A percentile compares a stretch with the other conserved stretches of the same genome.
Evolutionary conservation across 2,113 vertebrate genomes (phyloP).

Genomic region (Cynocephalus volans): DNA sequence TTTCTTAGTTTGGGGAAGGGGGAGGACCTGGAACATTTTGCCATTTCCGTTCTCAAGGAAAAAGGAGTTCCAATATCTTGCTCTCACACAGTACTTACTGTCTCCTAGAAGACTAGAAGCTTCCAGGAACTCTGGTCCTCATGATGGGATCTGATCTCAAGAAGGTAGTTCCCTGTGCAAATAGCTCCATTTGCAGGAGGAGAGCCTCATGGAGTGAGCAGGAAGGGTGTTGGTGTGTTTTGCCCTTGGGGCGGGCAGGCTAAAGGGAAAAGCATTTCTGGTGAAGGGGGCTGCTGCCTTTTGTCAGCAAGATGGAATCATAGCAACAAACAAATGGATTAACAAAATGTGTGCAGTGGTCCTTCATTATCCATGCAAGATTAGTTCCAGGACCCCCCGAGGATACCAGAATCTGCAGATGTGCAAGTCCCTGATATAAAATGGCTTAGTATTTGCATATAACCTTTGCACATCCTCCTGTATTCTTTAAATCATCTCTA

Average conservation of each 20-base stretch:
- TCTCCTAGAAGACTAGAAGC: conserved; percentile 38
- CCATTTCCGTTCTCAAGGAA: conserved; percentile 9
- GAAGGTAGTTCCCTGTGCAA: background rate
- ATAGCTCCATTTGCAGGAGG: no score
- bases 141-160: background rate
- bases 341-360: background rate
- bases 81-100: background rate
- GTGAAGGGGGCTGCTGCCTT: background rate
- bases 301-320: background rate
- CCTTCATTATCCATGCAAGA: no score
- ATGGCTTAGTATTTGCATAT: no score
- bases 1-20: background rate
- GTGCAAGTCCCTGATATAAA: no score
- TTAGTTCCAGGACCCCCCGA: no score
- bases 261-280: background rate
- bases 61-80: background rate
- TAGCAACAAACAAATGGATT: background rate
- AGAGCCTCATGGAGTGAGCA: background rate
- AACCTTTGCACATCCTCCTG: no score
- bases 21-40: background rate
- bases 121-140: background rate
- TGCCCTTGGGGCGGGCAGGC: background rate
- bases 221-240: background rate
- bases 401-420: no score
- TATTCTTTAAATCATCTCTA: no score